Evolutionary conservation across 2,113 vertebrate genomes (phyloP).

Genomic region (Alethe diademata): DNA sequence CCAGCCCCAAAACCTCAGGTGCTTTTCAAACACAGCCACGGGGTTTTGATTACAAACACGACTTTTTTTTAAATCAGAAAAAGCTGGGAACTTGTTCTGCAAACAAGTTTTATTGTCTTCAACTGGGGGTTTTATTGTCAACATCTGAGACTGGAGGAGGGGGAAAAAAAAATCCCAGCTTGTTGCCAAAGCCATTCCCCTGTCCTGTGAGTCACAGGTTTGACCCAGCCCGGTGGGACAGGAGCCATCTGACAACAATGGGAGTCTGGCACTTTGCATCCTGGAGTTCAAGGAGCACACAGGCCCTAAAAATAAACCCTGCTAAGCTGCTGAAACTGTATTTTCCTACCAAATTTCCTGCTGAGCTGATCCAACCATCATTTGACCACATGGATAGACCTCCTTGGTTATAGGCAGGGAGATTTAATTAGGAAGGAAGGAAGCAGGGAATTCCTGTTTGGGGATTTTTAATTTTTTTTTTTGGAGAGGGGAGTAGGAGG

Average conservation of each 20-base stretch:
- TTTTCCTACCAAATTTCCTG: constrained; percentile 64
- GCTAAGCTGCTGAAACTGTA: constrained; percentile 28
- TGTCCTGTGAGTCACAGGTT: not conserved
- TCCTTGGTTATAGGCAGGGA: constrained; percentile 1
- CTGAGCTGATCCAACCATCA: not conserved
- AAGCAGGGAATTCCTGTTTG: constrained; percentile 68
- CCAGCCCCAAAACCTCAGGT: not conserved
- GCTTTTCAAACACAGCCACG: not conserved
- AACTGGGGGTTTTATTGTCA: not conserved
- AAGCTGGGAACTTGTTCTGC: not conserved
- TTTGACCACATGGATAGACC: not conserved
- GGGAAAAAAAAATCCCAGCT: not conserved
- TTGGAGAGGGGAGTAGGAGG: not conserved
- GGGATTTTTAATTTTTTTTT: not conserved
- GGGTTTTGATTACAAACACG: not conserved
- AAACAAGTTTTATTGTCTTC: not conserved
- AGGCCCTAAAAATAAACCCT: constrained; percentile 48
- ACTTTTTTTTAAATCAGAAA: not conserved
- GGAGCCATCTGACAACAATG: constrained; percentile 40
- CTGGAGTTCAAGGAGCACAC: not conserved
- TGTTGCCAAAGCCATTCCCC: not conserved
- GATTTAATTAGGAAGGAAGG: constrained; percentile 66
- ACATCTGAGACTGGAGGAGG: not conserved
- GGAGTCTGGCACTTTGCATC: not conserved
- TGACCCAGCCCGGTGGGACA: not conserved